Percentiles rank a stretch among this genome's conserved stretches.
phyloP scores from a whole-genome alignment of 1,140 invertebrate species.

The Drosophila kanapiae region DNA sequence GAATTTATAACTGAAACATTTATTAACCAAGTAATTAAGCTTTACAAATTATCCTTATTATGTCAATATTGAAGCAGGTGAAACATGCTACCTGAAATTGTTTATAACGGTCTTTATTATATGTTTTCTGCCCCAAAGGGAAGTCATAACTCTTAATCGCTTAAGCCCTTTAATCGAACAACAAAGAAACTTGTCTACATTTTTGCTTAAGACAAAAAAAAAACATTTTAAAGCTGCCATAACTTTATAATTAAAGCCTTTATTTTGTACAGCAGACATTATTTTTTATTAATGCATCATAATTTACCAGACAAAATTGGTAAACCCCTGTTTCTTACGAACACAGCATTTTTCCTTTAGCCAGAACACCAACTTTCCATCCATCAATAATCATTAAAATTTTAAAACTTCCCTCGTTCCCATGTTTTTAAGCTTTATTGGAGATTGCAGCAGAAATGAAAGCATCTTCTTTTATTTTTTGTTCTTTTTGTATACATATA shows the following conservation, averaged over 20 bases:
- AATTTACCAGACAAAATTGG: conserved; percentile 19
- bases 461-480: conserved; percentile 24
- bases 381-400: conserved; percentile 42
- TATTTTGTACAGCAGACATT: conserved; percentile 9
- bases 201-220: background rate
- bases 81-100: conserved; percentile 5
- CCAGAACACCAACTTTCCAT: conserved; percentile 25
- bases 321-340: conserved; percentile 5
- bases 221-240: background rate
- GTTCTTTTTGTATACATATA: background rate
- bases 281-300: conserved; percentile 35
- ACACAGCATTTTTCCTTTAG: conserved; percentile 16
- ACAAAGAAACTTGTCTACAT: background rate
- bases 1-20: background rate
- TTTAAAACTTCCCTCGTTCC: conserved; percentile 46
- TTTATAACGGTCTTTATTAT: background rate
- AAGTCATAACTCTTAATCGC: background rate
- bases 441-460: conserved; percentile 37
- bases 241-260: conserved; percentile 29
- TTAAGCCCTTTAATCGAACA: background rate
- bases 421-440: conserved; percentile 46
- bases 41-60: conserved; percentile 1
- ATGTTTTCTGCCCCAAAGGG: background rate
- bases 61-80: conserved; percentile 5
- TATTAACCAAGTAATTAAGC: background rate